A percentile compares a stretch with the other conserved stretches of the same genome.
phyloP scores from a whole-genome alignment of 2,888 invertebrate genomes.

The Arctia plantaginis region DNA sequence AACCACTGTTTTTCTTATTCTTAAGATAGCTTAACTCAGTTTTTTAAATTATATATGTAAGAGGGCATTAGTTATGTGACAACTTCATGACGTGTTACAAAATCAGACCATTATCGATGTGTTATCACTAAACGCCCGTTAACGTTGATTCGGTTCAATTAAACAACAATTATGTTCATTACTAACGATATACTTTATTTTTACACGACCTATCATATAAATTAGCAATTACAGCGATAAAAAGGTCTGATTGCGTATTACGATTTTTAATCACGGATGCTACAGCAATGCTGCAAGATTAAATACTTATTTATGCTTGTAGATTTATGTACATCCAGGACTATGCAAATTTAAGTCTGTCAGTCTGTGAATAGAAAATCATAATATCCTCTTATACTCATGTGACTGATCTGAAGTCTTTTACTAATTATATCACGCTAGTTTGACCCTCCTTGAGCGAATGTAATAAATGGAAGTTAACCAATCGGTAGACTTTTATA shows the following conservation, averaged over 20 bases:
- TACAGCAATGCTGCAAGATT: background rate
- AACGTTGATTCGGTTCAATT: constrained; percentile 9
- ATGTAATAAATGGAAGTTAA: background rate
- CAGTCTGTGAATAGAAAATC: too few species aligned
- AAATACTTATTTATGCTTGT: background rate
- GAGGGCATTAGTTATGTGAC: constrained; percentile 1
- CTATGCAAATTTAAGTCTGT: too few species aligned
- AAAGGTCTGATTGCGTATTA: background rate
- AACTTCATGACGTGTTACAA: background rate
- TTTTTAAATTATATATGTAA: background rate
- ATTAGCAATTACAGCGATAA: constrained; percentile 2
- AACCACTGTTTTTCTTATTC: background rate
- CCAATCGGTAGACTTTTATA: background rate
- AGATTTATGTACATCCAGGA: background rate
- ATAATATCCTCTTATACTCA: background rate
- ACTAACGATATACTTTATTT: background rate
- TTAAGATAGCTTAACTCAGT: background rate
- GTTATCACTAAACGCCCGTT: background rate
- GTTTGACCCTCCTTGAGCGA: background rate
- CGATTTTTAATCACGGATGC: background rate
- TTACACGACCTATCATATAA: background rate
- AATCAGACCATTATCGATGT: constrained; percentile 11
- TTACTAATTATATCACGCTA: background rate
- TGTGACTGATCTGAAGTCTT: background rate
- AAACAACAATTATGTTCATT: constrained; percentile 11